Base-by-base conservation (phyloP, 2,113 vertebrate species). In the Indicator maculatus region DNA sequence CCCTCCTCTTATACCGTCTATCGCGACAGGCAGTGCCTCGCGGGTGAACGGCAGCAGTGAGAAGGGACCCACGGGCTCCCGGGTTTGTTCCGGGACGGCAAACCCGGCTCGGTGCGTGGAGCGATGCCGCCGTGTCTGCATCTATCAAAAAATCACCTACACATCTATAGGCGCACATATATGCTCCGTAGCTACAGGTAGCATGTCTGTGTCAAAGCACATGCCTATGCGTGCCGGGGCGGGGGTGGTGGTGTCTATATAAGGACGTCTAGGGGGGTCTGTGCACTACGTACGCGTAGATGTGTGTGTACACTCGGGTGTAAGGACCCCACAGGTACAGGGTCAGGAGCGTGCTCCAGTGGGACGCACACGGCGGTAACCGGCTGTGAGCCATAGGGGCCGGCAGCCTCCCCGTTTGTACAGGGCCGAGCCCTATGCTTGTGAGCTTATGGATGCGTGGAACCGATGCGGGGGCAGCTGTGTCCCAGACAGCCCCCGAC, bases 141-240 rank as follows among this genome's bases (percentile, higher is more conserved):
- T 3, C 74, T 4, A 0, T 14, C 80, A 66, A 1, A 58, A 82
- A 58, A 17, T 19, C 52, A 1, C 44, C 14, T 6, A 1, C 20
- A 1, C 16, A 19, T 33, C 63, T 9, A 0, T 9, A 5, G 0
- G n/a, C 8, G 60, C 15, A 8, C 21, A 6, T 8, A 2, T 1
- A 2, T 21, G 76, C 41, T 17, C 75, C 18, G 39, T 59, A n/a
- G 90, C 71, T 3, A 28, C 87, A 71, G 83, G 83, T 10, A 58
- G 71, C 65, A 36, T 0, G 75, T 7, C n/a, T 39, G 27, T 12
- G 41, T 1, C 77, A 26, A n/a, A 16, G 26, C n/a, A 56, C 26
- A 36, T 6, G 6, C 28, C 31, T 33, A 13, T 21, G 75, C 52
- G 21, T 44, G 66, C 27, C 39, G 64, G 3, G 66, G 3, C 39